phyloP scores from a whole-genome alignment of 2,888 invertebrate species.

The Torymus texanus region DNA sequence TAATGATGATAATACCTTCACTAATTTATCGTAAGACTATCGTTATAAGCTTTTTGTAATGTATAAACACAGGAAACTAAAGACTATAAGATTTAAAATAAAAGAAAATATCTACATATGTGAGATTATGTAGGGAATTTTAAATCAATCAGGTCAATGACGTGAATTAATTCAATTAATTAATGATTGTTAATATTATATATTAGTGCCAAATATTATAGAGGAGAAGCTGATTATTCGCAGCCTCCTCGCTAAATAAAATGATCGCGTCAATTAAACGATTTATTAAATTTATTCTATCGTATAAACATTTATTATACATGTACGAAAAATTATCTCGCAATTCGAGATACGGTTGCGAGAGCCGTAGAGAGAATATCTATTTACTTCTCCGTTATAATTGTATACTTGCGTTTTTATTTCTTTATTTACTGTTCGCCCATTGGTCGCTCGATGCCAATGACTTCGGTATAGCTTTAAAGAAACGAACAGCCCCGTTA shows the following conservation, averaged over 20 bases:
- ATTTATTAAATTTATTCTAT: constrained; percentile 20
- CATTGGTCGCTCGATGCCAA: constrained; percentile 59
- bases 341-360: neutral
- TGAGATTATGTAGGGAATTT: neutral
- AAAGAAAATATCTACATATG: constrained; percentile 4
- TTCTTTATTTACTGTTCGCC: constrained; percentile 47
- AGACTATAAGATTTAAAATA: constrained; percentile 21
- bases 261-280: constrained; percentile 40
- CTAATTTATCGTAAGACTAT: constrained; percentile 19
- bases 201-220: constrained; percentile 49
- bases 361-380: neutral
- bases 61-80: constrained; percentile 15
- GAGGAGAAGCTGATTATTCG: neutral
- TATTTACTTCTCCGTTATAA: constrained; percentile 13
- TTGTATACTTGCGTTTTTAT: constrained; percentile 29
- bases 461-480: constrained; percentile 69
- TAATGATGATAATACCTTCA: constrained; percentile 11
- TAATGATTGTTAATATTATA: constrained; percentile 22
- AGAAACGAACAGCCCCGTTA: constrained; percentile 50
- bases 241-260: constrained; percentile 9
- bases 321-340: constrained; percentile 6
- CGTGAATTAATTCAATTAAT: constrained; percentile 1
- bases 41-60: constrained; percentile 31
- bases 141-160: constrained; percentile 9
- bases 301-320: neutral